phyloP scores from a whole-genome alignment of 1,140 invertebrate species.

The Drosophila setifemur region DNA sequence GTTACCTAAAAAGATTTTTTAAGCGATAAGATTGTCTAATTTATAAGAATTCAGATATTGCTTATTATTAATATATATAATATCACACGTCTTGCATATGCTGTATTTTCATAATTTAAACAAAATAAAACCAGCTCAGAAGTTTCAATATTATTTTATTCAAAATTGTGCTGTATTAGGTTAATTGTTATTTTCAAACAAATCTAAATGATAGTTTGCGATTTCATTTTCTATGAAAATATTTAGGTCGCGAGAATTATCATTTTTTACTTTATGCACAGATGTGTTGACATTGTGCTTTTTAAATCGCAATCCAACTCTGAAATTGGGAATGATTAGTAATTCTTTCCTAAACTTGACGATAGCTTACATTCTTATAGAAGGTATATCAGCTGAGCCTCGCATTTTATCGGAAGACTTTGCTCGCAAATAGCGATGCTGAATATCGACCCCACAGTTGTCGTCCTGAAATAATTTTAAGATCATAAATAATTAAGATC shows the following conservation, averaged over 20 bases:
- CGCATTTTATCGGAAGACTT: slow-evolving; percentile 47
- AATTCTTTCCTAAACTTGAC: background rate
- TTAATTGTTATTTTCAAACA: slow-evolving; percentile 47
- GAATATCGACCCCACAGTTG: slow-evolving; percentile 66
- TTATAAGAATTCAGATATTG: too few species aligned
- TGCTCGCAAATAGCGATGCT: slow-evolving; percentile 68
- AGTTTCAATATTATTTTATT: background rate
- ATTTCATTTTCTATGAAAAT: slow-evolving; percentile 57
- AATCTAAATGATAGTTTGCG: slow-evolving; percentile 45
- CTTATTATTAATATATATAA: too few species aligned
- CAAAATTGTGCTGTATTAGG: background rate
- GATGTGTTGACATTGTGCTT: slow-evolving; percentile 47
- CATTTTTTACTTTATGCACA: slow-evolving; percentile 42
- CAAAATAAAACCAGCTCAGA: background rate
- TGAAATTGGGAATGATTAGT: slow-evolving; percentile 16
- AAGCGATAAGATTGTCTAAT: too few species aligned
- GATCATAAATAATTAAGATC: background rate
- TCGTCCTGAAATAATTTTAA: slow-evolving; percentile 46
- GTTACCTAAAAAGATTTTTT: background rate
- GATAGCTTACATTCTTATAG: slow-evolving; percentile 57
- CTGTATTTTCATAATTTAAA: background rate
- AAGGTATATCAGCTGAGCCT: slow-evolving; percentile 58
- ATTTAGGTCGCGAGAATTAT: slow-evolving; percentile 42
- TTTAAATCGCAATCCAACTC: slow-evolving; percentile 46
- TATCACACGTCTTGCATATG: background rate